Conservation (phyloP, 2,797 vertebrate species). For the Halcyon chelicuti region DNA sequence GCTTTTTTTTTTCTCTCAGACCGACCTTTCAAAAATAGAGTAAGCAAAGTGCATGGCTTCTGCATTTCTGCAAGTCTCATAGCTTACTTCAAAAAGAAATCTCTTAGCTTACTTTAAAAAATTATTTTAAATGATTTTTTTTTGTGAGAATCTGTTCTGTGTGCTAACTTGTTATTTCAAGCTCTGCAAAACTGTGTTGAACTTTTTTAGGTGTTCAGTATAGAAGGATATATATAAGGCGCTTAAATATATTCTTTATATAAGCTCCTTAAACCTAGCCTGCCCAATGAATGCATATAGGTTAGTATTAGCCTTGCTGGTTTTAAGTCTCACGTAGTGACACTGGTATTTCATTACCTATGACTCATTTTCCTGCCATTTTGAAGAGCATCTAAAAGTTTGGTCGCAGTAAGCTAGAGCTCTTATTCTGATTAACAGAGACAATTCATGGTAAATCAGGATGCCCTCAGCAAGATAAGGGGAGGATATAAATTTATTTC, state of each 20-base stretch:
- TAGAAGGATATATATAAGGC: not conserved
- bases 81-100: too few species aligned
- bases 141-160: not conserved
- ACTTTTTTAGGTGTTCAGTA: not conserved
- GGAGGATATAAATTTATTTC: not conserved
- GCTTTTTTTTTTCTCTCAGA: not conserved
- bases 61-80: not conserved
- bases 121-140: not conserved
- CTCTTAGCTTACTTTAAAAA: too few species aligned
- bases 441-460: not conserved
- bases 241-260: not conserved
- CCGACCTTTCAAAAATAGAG: not conserved
- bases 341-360: not conserved
- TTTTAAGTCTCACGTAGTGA: not conserved
- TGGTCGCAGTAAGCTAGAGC: not conserved
- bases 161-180: not conserved
- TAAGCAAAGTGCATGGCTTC: not conserved
- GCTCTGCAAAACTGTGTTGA: not conserved
- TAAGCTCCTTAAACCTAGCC: not conserved
- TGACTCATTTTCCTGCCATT: not conserved
- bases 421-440: not conserved
- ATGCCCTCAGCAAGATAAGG: not conserved
- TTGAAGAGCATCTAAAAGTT: not conserved
- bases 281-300: not conserved
- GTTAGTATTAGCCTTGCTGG: not conserved